Base-by-base conservation (phyloP, 2,888 invertebrate species). In the Anarsia innoxiella region DNA sequence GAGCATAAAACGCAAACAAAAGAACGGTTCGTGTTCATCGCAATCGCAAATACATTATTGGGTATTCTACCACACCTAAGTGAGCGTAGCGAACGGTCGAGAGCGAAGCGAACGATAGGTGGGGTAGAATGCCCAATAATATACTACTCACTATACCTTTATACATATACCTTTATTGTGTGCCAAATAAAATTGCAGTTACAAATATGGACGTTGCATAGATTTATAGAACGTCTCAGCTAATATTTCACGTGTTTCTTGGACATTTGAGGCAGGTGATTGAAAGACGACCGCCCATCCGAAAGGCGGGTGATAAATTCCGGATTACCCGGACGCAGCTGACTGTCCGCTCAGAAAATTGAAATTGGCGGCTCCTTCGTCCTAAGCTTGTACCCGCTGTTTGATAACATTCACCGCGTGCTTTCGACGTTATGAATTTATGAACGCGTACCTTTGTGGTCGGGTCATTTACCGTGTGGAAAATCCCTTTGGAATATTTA, bases 341-440 rank as follows among this genome's bases (percentile, higher is more conserved):
- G 72, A 63, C 61, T 62, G 65, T 61, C 59, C 67, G 60, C 47
- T 62, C 54, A 64, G 70, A 70, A 73, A 77, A 77, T 75, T 71
- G 66, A 63, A 70, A 70, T 66, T 66, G 63, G 51, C 51, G 50
- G 51, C 47, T 54, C 53, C 46, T n/a, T n/a, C n/a, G 44, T 56
- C 48, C 49, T 49, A 43, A 41, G 46, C 46, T 51, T 53, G 55
- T 50, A 47, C 38, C 45, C 42, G 46, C 37, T 52, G 48, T 45
- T 65, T 58, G 56, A 62, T 66, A 61, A 56, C 49, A 41, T 47
- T 51, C 43, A 45, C n/a, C n/a, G n/a, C n/a, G 40, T 39, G 44
- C 43, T 46, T 43, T 45, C 50, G 45, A 42, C 49, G 36, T 46
- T 40, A 50, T 46, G 41, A 47, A 52, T 53, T 47, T 52, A 46